Evolutionary conservation across 2,797 vertebrate species (phyloP).

Genomic region (Chlorospingus semifuscus): DNA sequence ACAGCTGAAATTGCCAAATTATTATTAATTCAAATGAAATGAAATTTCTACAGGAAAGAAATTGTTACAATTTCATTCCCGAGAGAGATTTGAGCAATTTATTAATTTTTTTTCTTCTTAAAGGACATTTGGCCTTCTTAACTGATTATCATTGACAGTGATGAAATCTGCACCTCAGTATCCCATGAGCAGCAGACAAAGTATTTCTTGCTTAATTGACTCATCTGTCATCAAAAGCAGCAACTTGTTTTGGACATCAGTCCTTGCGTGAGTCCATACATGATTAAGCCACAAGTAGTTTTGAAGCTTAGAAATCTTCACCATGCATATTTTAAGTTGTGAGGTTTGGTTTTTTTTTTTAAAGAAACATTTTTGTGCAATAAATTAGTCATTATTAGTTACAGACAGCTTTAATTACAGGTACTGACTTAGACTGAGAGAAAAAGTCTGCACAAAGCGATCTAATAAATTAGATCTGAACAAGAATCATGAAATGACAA

Average conservation of each 20-base stretch:
- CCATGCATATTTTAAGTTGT: neutral
- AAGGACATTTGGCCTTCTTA: neutral
- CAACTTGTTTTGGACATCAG: neutral
- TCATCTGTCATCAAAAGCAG: neutral
- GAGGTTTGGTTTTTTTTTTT: neutral
- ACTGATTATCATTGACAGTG: neutral
- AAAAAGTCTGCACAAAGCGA: neutral
- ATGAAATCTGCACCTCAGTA: neutral
- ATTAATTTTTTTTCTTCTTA: neutral
- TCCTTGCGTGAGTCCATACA: neutral
- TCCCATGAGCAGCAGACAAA: neutral
- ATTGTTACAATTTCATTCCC: neutral
- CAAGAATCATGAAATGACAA: conserved; percentile 18
- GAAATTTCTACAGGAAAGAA: neutral
- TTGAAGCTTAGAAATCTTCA: neutral
- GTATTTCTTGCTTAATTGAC: neutral
- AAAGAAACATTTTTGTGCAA: neutral
- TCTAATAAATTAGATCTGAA: neutral
- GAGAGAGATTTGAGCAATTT: neutral
- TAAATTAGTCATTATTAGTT: neutral
- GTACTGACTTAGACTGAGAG: neutral
- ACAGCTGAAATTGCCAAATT: neutral
- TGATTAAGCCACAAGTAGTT: neutral
- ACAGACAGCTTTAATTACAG: conserved; percentile 34
- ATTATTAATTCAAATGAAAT: neutral